Conservation (phyloP, 2,888 invertebrate genomes). For the Hirtodrosophila alboralis region DNA sequence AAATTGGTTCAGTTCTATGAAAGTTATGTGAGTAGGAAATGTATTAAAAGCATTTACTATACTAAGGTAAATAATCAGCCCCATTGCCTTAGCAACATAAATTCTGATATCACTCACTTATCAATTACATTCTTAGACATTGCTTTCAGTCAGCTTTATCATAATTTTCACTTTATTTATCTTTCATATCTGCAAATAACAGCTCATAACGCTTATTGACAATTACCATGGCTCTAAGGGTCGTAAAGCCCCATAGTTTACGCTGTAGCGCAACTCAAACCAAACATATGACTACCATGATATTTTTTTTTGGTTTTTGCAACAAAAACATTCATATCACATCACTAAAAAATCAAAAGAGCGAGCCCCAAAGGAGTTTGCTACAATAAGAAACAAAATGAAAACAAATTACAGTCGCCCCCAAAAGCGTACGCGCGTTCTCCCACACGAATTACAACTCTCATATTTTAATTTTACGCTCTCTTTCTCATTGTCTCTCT, state of each 20-base stretch:
- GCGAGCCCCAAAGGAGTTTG: conserved; percentile 57
- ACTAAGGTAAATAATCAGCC: too few relatives aligned
- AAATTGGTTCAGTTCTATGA: too few relatives aligned
- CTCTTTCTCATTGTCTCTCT: conserved; percentile 16
- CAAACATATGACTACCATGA: conserved; percentile 30
- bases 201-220: conserved; percentile 19
- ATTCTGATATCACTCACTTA: too few relatives aligned
- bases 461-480: conserved; percentile 6
- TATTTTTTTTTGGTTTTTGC: too few relatives aligned
- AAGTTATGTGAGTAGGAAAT: too few relatives aligned
- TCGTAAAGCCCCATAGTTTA: conserved; percentile 13
- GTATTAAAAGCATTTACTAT: too few relatives aligned
- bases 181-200: conserved; percentile 11
- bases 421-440: neutral
- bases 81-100: too few relatives aligned
- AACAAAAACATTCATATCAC: conserved; percentile 30
- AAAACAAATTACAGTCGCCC: conserved; percentile 60
- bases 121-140: neutral
- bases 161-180: conserved; percentile 9
- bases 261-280: neutral
- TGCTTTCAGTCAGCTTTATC: conserved; percentile 3
- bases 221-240: conserved; percentile 13
- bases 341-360: conserved; percentile 53
- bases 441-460: conserved; percentile 5
- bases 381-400: conserved; percentile 37